Evolutionary conservation across 2,888 invertebrate species (phyloP).

Genomic region (Spodoptera littoralis): DNA sequence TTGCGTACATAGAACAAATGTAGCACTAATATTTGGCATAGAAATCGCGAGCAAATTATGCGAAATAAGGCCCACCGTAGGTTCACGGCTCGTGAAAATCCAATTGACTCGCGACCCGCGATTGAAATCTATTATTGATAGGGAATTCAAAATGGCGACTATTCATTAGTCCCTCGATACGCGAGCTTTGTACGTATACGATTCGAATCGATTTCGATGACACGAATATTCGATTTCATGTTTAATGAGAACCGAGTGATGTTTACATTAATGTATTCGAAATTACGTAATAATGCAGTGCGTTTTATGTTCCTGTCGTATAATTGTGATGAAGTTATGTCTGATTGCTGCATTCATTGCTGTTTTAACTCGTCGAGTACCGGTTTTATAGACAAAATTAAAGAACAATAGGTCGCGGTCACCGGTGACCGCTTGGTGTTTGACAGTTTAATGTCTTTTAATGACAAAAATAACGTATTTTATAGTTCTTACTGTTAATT

Average conservation of each 20-base stretch:
- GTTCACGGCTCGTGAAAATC: constrained; percentile 61
- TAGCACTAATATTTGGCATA: constrained; percentile 19
- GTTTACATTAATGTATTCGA: constrained; percentile 49
- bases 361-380: too few species aligned
- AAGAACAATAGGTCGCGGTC: too few species aligned
- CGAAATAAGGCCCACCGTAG: constrained; percentile 46
- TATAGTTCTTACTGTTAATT: too few species aligned
- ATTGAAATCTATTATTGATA: constrained; percentile 77
- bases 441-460: too few species aligned
- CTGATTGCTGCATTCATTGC: constrained; percentile 18
- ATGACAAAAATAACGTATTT: too few species aligned
- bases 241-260: constrained; percentile 57
- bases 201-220: constrained; percentile 63
- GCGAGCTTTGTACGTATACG: constrained; percentile 64
- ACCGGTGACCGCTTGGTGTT: too few species aligned
- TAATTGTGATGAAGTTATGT: constrained; percentile 11
- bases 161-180: constrained; percentile 71
- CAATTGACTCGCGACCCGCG: constrained; percentile 67
- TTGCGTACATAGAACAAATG: constrained; percentile 1
- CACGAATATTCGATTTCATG: constrained; percentile 62
- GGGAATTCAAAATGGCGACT: constrained; percentile 71
- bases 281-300: constrained; percentile 31
- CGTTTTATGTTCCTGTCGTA: constrained; percentile 21
- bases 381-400: too few species aligned
- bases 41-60: constrained; percentile 41